Conservation (phyloP, 2,113 vertebrate genomes). For the Eira barbara region DNA sequence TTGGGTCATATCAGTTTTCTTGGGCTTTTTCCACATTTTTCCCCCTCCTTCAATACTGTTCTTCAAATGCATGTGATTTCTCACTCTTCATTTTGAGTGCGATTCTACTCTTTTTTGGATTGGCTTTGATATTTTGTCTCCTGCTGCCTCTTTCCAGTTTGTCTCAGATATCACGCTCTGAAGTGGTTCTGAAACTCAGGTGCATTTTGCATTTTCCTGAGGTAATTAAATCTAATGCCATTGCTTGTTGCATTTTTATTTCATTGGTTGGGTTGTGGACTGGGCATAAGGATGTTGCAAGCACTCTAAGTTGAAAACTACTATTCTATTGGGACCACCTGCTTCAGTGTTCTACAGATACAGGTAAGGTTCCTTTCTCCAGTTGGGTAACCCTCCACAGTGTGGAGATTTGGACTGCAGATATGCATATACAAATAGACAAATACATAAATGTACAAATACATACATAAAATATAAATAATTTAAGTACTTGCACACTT, state of each 20-base stretch:
- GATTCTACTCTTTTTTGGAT: neutral
- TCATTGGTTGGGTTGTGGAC: neutral
- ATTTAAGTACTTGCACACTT: neutral
- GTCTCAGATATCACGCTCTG: neutral
- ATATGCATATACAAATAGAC: neutral
- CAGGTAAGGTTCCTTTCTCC: neutral
- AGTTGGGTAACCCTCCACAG: neutral
- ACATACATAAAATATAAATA: neutral
- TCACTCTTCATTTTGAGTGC: neutral
- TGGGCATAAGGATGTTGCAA: neutral
- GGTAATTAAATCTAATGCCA: neutral
- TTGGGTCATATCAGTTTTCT: neutral
- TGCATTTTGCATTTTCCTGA: neutral
- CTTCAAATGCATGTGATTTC: neutral
- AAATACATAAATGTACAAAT: neutral
- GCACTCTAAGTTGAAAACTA: neutral
- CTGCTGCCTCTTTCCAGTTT: neutral
- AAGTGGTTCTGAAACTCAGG: neutral
- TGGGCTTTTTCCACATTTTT: neutral
- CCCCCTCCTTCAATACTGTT: rapidly evolving
- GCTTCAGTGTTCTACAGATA: neutral
- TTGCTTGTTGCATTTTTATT: neutral
- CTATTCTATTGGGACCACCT: neutral
- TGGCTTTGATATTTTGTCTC: neutral
- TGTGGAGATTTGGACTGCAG: neutral